Conservation (phyloP, 2,797 vertebrate genomes). For the Taeniopygia guttata region DNA sequence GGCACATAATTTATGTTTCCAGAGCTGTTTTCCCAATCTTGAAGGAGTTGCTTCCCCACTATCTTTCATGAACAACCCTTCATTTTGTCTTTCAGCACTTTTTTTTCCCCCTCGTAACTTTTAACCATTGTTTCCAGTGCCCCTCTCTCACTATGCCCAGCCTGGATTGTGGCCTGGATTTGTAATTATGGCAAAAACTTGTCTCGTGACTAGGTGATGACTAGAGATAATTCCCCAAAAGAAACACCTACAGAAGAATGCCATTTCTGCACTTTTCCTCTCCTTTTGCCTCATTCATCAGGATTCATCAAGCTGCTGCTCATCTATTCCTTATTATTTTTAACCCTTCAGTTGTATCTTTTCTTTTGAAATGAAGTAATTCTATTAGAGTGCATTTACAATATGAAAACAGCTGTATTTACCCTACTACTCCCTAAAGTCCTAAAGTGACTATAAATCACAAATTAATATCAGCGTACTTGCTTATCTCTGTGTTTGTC, state of each 20-base stretch:
- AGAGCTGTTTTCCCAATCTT: background rate
- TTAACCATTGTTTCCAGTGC: conserved; percentile 30
- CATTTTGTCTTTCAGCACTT: conserved; percentile 2
- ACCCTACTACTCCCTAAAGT: background rate
- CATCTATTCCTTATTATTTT: background rate
- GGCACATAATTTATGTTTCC: background rate
- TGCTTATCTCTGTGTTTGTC: background rate
- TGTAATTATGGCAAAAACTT: conserved; percentile 50
- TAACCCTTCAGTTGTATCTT: conserved; percentile 13
- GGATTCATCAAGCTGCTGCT: conserved; percentile 6
- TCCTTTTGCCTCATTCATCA: background rate
- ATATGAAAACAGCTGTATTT: background rate
- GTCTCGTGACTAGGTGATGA: conserved; percentile 52
- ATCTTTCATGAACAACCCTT: conserved; percentile 11
- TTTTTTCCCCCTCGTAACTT: background rate
- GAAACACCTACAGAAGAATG: conserved; percentile 57
- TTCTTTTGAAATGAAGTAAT: background rate
- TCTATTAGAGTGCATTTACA: background rate
- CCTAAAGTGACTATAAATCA: background rate
- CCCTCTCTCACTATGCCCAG: conserved; percentile 27
- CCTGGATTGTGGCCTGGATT: conserved; percentile 19
- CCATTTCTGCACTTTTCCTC: conserved; percentile 37
- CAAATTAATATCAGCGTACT: background rate
- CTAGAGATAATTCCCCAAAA: conserved; percentile 59
- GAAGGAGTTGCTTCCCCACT: background rate